Percentiles rank a stretch among this genome's conserved stretches.
Evolutionary conservation across 2,113 vertebrate species (phyloP).

Genomic region (Erythrolamprus reginae): DNA sequence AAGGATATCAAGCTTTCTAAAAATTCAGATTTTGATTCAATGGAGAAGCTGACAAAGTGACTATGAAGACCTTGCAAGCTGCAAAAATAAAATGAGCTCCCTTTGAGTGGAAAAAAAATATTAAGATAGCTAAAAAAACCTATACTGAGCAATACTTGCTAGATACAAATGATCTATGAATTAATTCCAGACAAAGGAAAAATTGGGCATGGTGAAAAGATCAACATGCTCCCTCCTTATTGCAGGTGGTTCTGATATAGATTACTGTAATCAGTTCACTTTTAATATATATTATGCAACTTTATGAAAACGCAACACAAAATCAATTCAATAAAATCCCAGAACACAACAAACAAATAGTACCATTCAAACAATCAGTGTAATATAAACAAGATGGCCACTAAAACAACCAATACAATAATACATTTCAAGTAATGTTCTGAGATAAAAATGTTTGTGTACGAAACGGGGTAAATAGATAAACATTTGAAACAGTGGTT

Average conservation of each 20-base stretch:
- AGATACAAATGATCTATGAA: no score
- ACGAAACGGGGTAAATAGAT: background rate
- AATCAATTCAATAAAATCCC: background rate
- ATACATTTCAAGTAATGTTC: background rate
- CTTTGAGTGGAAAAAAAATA: background rate
- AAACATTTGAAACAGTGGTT: background rate
- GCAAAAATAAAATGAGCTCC: background rate
- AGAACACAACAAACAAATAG: background rate
- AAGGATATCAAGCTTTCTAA: background rate
- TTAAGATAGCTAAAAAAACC: no score
- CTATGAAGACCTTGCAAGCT: background rate
- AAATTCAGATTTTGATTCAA: background rate
- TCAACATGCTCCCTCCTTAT: background rate
- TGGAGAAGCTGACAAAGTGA: background rate
- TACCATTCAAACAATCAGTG: background rate
- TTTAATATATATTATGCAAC: background rate
- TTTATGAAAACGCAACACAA: background rate
- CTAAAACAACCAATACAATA: background rate
- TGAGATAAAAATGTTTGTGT: background rate
- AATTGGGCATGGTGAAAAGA: background rate
- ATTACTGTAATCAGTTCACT: background rate
- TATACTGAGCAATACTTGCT: no score
- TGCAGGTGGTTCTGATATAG: background rate
- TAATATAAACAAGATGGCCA: background rate
- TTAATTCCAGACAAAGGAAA: background rate